These are phyloP conservation scores for Lordiphosa fenestrarum DNA, from an alignment of 2,888 invertebrate genomes.

Conservation along the genomic window DNA sequence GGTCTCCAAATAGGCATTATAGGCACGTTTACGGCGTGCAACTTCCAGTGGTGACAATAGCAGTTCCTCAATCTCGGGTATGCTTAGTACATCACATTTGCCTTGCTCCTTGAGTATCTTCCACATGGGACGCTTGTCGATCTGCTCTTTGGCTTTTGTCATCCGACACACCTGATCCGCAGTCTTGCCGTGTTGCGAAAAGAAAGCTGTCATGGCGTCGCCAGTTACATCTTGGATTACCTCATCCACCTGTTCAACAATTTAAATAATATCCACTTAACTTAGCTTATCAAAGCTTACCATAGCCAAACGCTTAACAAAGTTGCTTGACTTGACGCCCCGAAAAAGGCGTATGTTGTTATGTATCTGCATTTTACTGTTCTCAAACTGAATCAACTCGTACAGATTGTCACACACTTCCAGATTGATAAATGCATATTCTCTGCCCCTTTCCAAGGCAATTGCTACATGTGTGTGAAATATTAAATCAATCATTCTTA, in stretches of 20 bases:
- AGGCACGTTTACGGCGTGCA: slow-evolving; percentile 66
- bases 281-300: slow-evolving; percentile 37
- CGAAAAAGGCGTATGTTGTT: slow-evolving; percentile 62
- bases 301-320: slow-evolving; percentile 62
- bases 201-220: slow-evolving; percentile 66
- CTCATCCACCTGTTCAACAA: slow-evolving; percentile 59
- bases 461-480: slow-evolving; percentile 9
- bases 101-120: slow-evolving; percentile 68
- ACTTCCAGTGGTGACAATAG: slow-evolving; percentile 71
- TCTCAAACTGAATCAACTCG: slow-evolving; percentile 75
- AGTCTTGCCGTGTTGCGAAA: slow-evolving; percentile 63
- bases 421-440: slow-evolving; percentile 66
- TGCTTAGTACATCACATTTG: slow-evolving; percentile 75
- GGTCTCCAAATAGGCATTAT: slow-evolving; percentile 72
- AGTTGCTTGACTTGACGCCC: slow-evolving; percentile 67
- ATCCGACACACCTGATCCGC: slow-evolving; percentile 56
- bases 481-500: too few relatives aligned
- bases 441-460: slow-evolving; percentile 39
- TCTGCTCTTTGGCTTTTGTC: slow-evolving; percentile 42
- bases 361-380: slow-evolving; percentile 58
- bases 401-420: slow-evolving; percentile 78
- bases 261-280: background rate
- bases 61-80: slow-evolving; percentile 66
- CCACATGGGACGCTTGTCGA: slow-evolving; percentile 73
- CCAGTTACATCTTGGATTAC: slow-evolving; percentile 76